phyloP scores from a whole-genome alignment of 2,888 invertebrate genomes.

The Platycheirus rosarum region DNA sequence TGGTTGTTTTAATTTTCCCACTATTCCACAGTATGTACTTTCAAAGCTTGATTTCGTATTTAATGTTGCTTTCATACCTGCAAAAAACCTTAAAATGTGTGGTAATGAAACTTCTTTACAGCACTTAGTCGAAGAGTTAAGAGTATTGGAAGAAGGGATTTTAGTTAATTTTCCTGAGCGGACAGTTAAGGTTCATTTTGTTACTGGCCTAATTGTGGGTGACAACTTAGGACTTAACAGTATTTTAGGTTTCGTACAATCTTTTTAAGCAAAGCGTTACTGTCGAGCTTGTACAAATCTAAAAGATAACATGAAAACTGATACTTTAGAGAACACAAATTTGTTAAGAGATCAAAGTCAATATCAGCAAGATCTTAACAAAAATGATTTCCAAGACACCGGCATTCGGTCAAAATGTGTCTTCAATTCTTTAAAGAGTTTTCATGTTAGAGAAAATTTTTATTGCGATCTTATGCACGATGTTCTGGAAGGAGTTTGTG shows the following conservation, averaged over 20 bases:
- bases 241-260: neutral
- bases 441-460: neutral
- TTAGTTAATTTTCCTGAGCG: neutral
- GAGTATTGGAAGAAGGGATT: conserved; percentile 1
- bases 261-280: neutral
- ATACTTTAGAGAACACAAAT: neutral
- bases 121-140: conserved; percentile 20
- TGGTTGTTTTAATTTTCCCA: conserved; percentile 10
- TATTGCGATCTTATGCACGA: conserved; percentile 22
- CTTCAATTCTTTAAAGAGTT: neutral
- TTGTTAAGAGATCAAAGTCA: neutral
- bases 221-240: conserved; percentile 25
- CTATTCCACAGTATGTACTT: conserved; percentile 25
- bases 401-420: neutral
- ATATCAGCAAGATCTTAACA: neutral
- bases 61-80: conserved; percentile 10
- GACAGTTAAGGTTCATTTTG: neutral
- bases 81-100: conserved; percentile 5
- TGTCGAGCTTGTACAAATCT: neutral
- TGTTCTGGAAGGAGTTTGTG: conserved; percentile 4
- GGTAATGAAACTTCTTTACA: conserved; percentile 24
- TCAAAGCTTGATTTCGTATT: conserved; percentile 28
- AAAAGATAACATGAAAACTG: neutral
- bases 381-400: neutral
- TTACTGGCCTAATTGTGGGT: conserved; percentile 9